Base-by-base conservation (phyloP, 30 jellyfish, hydroid and myxozoan species). In the Nemopilema nomurai region DNA sequence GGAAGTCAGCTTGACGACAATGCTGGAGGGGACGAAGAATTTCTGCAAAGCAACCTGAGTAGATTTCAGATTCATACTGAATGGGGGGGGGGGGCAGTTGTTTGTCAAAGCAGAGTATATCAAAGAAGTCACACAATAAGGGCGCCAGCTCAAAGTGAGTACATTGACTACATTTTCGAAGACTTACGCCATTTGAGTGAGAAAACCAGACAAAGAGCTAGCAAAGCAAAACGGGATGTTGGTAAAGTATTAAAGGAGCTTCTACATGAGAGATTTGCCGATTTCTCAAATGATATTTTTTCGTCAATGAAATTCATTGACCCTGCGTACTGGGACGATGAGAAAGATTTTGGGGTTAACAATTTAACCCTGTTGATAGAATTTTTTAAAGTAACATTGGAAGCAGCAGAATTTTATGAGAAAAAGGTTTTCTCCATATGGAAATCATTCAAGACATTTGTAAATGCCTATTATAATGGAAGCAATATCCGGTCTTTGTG, bases 211-310 rank as follows among this genome's bases (percentile, higher is more conserved):
- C 19, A 29, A 13, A 63, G 24, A 24, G 74, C 90, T 1, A 41
- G 83, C 90, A 79, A 68, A 19, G 79, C 75, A 57, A 79, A 63
- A 77, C 51, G 49, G 28, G 75, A 67, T 29, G 80, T 79, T 51
- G 32, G 64, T 30, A 8, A 68, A n/a, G 25, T 25, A 19, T 7
- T 63, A 18, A 51, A 18, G 29, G 70, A 79, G 30, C 20, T 78
- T 27, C 74, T 78, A 23, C 18, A 67, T n/a, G 88, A 78, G 32
- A 0, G 79, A 26, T 78, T 78, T 28, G 23, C 29, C 41, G 79
- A 41, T 79, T 67, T 67, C 32, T 25, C 64, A 63, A 22, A 62
- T 1, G 71, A 63, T 20, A 41, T 63, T 24, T 67, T 41, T 41
- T 6, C 57, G 13, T 41, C 57, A 41, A 41, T 41, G 57, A 41